These are phyloP conservation scores for Drosophila aldrichi DNA, from an alignment of 2,888 invertebrate species.

Conservation along the genomic window DNA sequence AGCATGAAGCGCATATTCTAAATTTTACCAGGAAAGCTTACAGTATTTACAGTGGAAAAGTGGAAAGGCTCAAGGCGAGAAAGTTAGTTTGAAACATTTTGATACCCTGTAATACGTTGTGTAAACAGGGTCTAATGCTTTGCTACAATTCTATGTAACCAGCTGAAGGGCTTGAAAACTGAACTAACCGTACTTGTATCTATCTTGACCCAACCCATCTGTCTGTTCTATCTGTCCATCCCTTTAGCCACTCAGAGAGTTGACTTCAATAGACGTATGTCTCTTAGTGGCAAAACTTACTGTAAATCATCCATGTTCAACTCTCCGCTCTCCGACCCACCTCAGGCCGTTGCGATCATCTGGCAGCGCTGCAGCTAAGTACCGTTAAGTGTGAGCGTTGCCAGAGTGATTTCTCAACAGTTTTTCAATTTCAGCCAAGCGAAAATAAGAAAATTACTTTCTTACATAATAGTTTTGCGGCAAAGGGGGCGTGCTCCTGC, in stretches of 20 bases:
- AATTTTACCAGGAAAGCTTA: neutral
- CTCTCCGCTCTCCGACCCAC: too few relatives aligned
- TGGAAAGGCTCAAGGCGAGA: neutral
- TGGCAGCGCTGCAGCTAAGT: conserved; percentile 10
- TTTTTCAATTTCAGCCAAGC: conserved; percentile 79
- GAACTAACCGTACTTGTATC: too few relatives aligned
- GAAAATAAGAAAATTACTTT: conserved; percentile 81
- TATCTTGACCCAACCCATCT: neutral
- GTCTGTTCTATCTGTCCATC: neutral
- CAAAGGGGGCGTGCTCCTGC: neutral
- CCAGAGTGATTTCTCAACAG: conserved; percentile 48
- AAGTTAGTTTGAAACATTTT: neutral
- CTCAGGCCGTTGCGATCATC: conserved; percentile 20
- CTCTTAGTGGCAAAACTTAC: neutral
- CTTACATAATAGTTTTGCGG: conserved; percentile 57
- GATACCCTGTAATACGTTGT: neutral
- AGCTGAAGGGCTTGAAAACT: neutral
- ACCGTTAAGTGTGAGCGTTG: neutral
- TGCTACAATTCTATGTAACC: neutral
- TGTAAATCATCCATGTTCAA: neutral
- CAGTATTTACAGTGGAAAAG: neutral
- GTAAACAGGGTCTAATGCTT: too few relatives aligned
- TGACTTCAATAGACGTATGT: neutral
- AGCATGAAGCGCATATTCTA: neutral
- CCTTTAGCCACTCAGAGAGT: too few relatives aligned